These are phyloP conservation scores for Pseudachorutes palmiensis DNA, from an alignment of 1,140 invertebrate species.

Conservation along the genomic window DNA sequence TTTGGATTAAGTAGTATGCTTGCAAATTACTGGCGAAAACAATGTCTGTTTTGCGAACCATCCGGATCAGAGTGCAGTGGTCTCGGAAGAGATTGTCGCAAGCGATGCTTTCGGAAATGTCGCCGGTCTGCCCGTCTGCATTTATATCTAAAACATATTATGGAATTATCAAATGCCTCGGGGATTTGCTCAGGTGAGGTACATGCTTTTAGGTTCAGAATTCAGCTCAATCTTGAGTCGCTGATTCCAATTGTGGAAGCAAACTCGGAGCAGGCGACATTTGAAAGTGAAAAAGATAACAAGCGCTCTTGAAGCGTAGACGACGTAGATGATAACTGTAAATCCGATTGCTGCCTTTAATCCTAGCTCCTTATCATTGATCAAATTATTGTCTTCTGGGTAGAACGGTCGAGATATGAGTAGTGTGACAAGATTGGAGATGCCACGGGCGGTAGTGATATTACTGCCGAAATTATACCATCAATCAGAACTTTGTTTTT, in stretches of 20 bases:
- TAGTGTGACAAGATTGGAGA: slow-evolving; percentile 20
- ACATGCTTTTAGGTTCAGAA: not conserved
- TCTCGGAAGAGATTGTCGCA: slow-evolving; percentile 23
- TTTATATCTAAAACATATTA: not conserved
- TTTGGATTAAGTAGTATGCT: slow-evolving; percentile 32
- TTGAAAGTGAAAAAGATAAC: slow-evolving; percentile 32
- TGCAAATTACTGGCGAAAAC: slow-evolving; percentile 32
- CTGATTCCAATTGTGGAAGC: slow-evolving; percentile 30
- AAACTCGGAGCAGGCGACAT: slow-evolving; percentile 19
- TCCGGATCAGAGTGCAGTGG: slow-evolving; percentile 19
- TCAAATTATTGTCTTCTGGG: not conserved
- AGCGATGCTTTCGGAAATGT: slow-evolving; percentile 1
- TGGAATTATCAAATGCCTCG: too few species aligned
- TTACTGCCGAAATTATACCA: slow-evolving; percentile 3
- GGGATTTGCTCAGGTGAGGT: too few species aligned
- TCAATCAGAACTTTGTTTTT: not conserved
- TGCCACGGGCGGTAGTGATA: slow-evolving; percentile 18
- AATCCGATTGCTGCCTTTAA: slow-evolving; percentile 13
- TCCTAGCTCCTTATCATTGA: not conserved
- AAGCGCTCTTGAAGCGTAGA: slow-evolving; percentile 30
- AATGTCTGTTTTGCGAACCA: slow-evolving; percentile 27
- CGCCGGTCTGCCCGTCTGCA: not conserved
- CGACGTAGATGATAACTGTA: slow-evolving; percentile 22
- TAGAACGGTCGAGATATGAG: slow-evolving; percentile 26
- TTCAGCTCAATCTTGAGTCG: slow-evolving; percentile 12